Conservation (phyloP, 2,113 vertebrate species). For the cat (Felis catus) region F.catus_Fca126_mat1.0 CM031421.1:55897501-55898000, state of each 20-base stretch:
- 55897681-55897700: background rate
- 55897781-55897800: background rate
- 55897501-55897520: background rate
- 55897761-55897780: background rate
- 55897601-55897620: constrained; percentile 4
- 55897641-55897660: background rate
- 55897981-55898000: background rate
- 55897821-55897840: background rate
- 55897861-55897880: background rate
- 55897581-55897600: background rate
- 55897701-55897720: background rate
- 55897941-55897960: background rate
- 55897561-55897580: constrained; percentile 30
- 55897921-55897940: background rate
- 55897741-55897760: background rate
- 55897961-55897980: background rate
- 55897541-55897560: constrained; percentile 45
- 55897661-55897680: background rate
- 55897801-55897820: background rate
- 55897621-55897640: background rate
- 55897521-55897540: background rate
- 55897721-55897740: background rate
- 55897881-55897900: background rate
- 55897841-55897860: background rate
- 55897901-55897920: background rate